A percentile compares a stretch with the other conserved stretches of the same genome.
phyloP scores from a whole-genome alignment of 2,888 invertebrate genomes.

The Drosophila incognita region DNA sequence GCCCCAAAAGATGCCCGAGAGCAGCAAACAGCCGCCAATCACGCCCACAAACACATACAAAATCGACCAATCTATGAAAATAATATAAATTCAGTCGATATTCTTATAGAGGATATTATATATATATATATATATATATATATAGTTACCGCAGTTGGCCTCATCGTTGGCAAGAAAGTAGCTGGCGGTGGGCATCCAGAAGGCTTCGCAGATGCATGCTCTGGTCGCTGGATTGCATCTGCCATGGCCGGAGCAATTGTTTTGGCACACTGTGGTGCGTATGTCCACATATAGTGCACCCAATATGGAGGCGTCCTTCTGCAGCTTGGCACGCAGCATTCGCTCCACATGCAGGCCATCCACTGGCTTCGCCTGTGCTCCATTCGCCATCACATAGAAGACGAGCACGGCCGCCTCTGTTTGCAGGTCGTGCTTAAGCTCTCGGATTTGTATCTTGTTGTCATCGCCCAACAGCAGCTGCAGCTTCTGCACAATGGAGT shows the following conservation, averaged over 20 bases:
- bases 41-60: slow-evolving; percentile 94
- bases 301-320: slow-evolving; percentile 89
- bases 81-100: not conserved
- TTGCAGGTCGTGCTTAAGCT: slow-evolving; percentile 87
- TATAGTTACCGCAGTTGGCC: slow-evolving; percentile 91
- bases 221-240: slow-evolving; percentile 93
- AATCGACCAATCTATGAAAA: slow-evolving; percentile 93
- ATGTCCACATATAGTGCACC: slow-evolving; percentile 90
- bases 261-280: slow-evolving; percentile 95
- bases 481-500: slow-evolving; percentile 90
- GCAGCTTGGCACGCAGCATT: slow-evolving; percentile 89
- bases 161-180: slow-evolving; percentile 88
- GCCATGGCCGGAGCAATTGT: slow-evolving; percentile 96
- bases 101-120: not conserved
- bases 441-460: slow-evolving; percentile 87
- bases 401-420: slow-evolving; percentile 88
- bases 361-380: slow-evolving; percentile 83
- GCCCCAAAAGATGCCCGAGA: slow-evolving; percentile 88
- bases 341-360: slow-evolving; percentile 89
- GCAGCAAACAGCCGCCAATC: slow-evolving; percentile 87
- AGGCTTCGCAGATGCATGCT: slow-evolving; percentile 95
- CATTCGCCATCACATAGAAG: slow-evolving; percentile 87
- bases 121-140: too few relatives aligned
- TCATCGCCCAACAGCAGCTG: slow-evolving; percentile 91
- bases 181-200: slow-evolving; percentile 97